phyloP scores from a whole-genome alignment of 2,888 invertebrate genomes.

The Orthonevra nobilis region DNA sequence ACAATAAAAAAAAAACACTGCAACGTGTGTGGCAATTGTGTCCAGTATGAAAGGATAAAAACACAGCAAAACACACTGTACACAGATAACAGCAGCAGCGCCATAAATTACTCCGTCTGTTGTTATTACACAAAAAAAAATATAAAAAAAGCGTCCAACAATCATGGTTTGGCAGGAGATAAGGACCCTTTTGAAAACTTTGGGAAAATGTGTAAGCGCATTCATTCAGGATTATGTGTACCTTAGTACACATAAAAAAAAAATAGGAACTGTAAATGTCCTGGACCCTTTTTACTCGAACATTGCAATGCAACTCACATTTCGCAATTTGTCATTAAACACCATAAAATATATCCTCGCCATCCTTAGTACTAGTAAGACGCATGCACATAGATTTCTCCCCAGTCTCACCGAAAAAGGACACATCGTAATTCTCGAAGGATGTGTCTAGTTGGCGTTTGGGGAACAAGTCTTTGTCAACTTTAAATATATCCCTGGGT shows the following conservation, averaged over 20 bases:
- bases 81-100: conserved; percentile 66
- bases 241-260: neutral
- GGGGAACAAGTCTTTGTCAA: conserved; percentile 46
- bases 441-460: no score
- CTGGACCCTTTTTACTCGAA: neutral
- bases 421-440: conserved; percentile 2
- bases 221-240: conserved; percentile 38
- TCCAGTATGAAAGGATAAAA: conserved; percentile 38
- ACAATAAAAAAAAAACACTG: conserved; percentile 14
- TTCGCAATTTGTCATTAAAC: conserved; percentile 65
- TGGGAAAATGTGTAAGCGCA: conserved; percentile 25
- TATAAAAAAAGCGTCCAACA: no score
- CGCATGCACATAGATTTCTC: neutral
- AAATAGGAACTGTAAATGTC: conserved; percentile 34
- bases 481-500: conserved; percentile 42
- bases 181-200: conserved; percentile 52
- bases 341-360: conserved; percentile 57
- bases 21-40: conserved; percentile 54
- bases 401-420: conserved; percentile 5
- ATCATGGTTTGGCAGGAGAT: conserved; percentile 62
- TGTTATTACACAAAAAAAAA: conserved; percentile 60
- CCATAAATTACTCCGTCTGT: conserved; percentile 62
- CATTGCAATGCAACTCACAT: conserved; percentile 59
- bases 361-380: conserved; percentile 35
- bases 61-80: conserved; percentile 31